These are phyloP conservation scores for Lepidotrigona ventralis DNA, from an alignment of 1,140 invertebrate genomes.

Conservation along the genomic window DNA sequence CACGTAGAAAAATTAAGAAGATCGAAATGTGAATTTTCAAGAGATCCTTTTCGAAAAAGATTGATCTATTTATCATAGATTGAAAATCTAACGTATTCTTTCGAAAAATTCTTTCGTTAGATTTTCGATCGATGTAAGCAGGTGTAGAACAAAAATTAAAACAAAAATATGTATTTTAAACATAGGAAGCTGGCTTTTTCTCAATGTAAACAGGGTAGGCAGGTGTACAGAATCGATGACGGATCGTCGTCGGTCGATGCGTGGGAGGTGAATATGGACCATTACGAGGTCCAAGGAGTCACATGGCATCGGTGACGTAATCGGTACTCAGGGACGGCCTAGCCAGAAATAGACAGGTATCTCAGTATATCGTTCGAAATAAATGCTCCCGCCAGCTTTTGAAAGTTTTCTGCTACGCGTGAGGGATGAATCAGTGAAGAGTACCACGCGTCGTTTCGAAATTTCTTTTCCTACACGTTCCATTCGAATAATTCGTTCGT, in stretches of 20 bases:
- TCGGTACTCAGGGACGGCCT: conserved; percentile 52
- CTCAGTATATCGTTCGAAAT: conserved; percentile 8
- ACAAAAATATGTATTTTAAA: too few relatives aligned
- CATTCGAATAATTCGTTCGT: not conserved
- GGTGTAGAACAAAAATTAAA: conserved; percentile 2
- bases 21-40: too few relatives aligned
- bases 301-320: conserved; percentile 52
- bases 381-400: conserved; percentile 36
- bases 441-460: not conserved
- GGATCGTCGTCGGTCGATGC: conserved; percentile 33
- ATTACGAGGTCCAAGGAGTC: conserved; percentile 54
- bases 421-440: conserved; percentile 7
- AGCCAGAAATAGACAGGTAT: conserved; percentile 58
- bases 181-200: not conserved
- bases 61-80: too few relatives aligned
- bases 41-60: too few relatives aligned
- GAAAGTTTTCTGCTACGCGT: conserved; percentile 25
- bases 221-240: conserved; percentile 43
- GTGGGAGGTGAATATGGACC: conserved; percentile 62
- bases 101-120: not conserved
- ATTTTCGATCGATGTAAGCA: not conserved
- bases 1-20: too few relatives aligned
- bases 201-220: not conserved
- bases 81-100: too few relatives aligned
- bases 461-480: not conserved